phyloP scores from a whole-genome alignment of 2,113 vertebrate genomes.

The Vanacampus margaritifer region DNA sequence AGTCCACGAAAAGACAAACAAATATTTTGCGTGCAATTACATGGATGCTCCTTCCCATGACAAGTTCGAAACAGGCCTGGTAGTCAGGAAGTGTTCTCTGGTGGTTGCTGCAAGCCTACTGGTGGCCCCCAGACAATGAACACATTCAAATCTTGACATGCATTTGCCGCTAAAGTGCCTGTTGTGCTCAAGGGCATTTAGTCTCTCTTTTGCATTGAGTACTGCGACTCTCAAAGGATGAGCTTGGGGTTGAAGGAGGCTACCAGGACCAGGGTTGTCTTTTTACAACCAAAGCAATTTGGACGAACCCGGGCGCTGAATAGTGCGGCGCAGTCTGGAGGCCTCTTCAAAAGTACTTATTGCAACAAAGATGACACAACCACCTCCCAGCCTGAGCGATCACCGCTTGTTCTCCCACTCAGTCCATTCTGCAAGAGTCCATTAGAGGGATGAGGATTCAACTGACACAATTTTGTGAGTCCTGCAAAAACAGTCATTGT shows the following conservation, averaged over 20 bases:
- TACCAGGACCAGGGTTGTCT: constrained; percentile 34
- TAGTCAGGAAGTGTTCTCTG: constrained; percentile 42
- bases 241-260: constrained; percentile 39
- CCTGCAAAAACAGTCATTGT: background rate
- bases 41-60: constrained; percentile 54
- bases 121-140: constrained; percentile 61
- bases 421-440: constrained; percentile 36
- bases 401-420: constrained; percentile 32
- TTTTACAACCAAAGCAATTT: constrained; percentile 50
- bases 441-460: constrained; percentile 18
- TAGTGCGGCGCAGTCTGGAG: constrained; percentile 43
- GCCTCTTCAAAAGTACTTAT: constrained; percentile 58
- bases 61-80: constrained; percentile 49
- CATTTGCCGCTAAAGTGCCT: constrained; percentile 72
- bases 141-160: constrained; percentile 73
- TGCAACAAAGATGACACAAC: constrained; percentile 60
- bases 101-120: constrained; percentile 35
- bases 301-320: constrained; percentile 39
- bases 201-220: constrained; percentile 44
- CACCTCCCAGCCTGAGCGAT: constrained; percentile 57
- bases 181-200: constrained; percentile 69
- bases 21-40: constrained; percentile 66
- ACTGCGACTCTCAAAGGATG: constrained; percentile 45
- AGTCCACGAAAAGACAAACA: constrained; percentile 24
- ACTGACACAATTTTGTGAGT: constrained; percentile 12